Conservation (phyloP, 2,888 invertebrate species). For the Drosophila borealis region DNA sequence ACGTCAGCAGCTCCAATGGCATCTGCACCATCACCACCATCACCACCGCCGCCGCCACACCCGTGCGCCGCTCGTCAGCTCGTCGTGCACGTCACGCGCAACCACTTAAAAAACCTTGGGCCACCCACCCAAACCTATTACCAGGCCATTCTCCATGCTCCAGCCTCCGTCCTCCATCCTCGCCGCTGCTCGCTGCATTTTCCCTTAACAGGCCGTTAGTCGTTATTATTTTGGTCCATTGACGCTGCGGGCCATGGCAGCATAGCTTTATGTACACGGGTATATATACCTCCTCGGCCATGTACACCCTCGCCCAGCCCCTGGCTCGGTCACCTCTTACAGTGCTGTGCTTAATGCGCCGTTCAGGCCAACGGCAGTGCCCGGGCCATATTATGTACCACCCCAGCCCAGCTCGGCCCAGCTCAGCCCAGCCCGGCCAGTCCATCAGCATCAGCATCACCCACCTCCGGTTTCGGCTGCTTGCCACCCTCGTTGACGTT, state of each 20-base stretch:
- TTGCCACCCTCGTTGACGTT: conserved; percentile 74
- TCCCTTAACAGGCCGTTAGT: conserved; percentile 78
- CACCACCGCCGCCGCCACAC: conserved; percentile 6
- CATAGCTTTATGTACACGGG: conserved; percentile 56
- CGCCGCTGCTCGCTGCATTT: conserved; percentile 60
- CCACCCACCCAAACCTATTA: conserved; percentile 40
- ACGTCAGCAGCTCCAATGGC: conserved; percentile 71
- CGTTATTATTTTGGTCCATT: conserved; percentile 84
- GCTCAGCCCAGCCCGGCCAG: conserved; percentile 28
- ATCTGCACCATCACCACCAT: conserved; percentile 21
- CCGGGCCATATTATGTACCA: conserved; percentile 69
- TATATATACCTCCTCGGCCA: conserved; percentile 22
- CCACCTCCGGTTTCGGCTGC: conserved; percentile 34
- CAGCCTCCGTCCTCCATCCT: conserved; percentile 24
- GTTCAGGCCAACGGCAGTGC: conserved; percentile 58
- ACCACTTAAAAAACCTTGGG: conserved; percentile 83
- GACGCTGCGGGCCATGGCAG: conserved; percentile 80
- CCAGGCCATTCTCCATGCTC: conserved; percentile 56
- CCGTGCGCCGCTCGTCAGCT: conserved; percentile 14
- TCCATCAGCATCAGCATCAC: conserved; percentile 57
- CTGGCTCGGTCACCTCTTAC: conserved; percentile 4
- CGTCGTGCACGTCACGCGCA: conserved; percentile 74
- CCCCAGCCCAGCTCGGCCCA: conserved; percentile 16
- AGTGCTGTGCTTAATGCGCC: conserved; percentile 58
- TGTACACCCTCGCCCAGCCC: conserved; percentile 10